A percentile compares a stretch with the other conserved stretches of the same genome.
These are phyloP conservation scores for Zonitis immaculata DNA, from an alignment of 2,888 invertebrate genomes.

Conservation along the genomic window DNA sequence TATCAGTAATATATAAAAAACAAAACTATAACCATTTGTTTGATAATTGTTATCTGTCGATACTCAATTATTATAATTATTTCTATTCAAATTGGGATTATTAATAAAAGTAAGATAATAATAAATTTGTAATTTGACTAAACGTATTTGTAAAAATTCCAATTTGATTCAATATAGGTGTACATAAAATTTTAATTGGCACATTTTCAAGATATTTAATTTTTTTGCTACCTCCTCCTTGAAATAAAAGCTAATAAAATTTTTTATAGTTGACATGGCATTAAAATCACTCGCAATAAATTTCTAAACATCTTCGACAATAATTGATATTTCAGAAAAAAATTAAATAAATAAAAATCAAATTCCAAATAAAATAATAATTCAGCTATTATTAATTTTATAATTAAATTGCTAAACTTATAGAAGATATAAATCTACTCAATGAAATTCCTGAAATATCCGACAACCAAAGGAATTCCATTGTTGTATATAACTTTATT, in stretches of 20 bases:
- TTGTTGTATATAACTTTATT: too few species aligned
- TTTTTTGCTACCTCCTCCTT: not conserved
- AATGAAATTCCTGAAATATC: too few species aligned
- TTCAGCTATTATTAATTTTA: not conserved
- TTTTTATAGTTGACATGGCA: not conserved
- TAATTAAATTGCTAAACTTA: too few species aligned
- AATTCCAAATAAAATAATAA: not conserved
- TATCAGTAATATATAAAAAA: not conserved
- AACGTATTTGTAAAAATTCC: too few species aligned
- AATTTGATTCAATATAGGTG: too few species aligned
- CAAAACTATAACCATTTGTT: not conserved
- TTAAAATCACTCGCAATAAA: not conserved
- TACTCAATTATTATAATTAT: not conserved
- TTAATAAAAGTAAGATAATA: not conserved
- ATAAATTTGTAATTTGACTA: too few species aligned
- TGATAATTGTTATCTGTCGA: not conserved
- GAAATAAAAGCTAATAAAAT: too few species aligned
- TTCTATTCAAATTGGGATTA: not conserved
- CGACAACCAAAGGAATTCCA: too few species aligned
- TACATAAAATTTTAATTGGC: too few species aligned
- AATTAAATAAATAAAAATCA: not conserved
- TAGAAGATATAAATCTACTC: too few species aligned
- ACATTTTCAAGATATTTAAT: not conserved
- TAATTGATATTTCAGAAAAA: not conserved
- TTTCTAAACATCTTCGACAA: too few species aligned